Evolutionary conservation across 2,888 invertebrate species (phyloP).

Genomic region (Lottia scabra): DNA sequence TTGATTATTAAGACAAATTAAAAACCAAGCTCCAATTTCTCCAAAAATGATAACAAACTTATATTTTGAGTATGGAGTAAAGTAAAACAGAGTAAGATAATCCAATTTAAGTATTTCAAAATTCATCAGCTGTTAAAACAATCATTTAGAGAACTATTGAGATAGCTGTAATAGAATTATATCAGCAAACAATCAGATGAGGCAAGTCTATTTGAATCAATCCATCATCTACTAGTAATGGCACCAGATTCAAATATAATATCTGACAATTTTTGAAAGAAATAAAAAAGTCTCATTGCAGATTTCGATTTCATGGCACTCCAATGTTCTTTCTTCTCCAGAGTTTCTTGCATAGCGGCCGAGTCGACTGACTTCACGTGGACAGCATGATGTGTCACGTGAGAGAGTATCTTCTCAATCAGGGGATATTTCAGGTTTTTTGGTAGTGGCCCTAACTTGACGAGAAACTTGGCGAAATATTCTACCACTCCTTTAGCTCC

Average conservation of each 20-base stretch:
- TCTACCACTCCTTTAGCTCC: constrained; percentile 79
- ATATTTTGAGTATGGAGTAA: too few species aligned
- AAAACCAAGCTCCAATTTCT: too few species aligned
- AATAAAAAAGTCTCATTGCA: background rate
- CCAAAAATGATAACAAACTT: too few species aligned
- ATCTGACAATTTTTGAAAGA: background rate
- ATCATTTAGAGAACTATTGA: too few species aligned
- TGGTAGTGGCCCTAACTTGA: constrained; percentile 76
- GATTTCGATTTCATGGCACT: background rate
- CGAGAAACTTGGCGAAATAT: constrained; percentile 79
- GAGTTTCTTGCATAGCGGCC: background rate
- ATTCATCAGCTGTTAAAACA: too few species aligned
- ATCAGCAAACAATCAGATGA: too few species aligned
- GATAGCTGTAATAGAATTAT: too few species aligned
- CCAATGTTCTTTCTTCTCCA: constrained; percentile 1
- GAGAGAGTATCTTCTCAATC: constrained; percentile 77
- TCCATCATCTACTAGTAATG: background rate
- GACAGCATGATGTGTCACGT: constrained; percentile 76
- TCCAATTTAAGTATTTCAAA: too few species aligned
- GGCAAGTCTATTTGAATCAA: too few species aligned
- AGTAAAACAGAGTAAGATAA: too few species aligned
- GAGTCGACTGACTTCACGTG: background rate
- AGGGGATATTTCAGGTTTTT: constrained; percentile 75
- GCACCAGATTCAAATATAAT: background rate
- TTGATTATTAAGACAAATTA: too few species aligned